These are phyloP conservation scores for Australoheros facetus DNA, from an alignment of 2,797 vertebrate species.

Conservation along the genomic window DNA sequence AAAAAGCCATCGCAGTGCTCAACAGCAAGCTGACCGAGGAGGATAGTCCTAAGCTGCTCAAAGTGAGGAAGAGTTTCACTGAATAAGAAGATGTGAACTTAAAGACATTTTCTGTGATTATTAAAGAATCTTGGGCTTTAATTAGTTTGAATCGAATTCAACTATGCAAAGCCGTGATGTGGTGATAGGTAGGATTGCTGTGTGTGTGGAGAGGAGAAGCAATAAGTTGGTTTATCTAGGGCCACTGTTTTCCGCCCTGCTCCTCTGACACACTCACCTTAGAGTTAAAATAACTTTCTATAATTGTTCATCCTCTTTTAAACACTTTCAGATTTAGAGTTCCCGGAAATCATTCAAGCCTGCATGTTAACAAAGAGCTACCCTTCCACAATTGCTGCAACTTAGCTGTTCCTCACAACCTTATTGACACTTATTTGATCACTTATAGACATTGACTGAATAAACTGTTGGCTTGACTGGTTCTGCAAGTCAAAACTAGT, in stretches of 20 bases:
- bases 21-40: constrained; percentile 81
- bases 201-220: not conserved
- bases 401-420: not conserved
- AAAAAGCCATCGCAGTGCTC: constrained; percentile 74
- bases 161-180: not conserved
- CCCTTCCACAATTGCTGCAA: constrained; percentile 2
- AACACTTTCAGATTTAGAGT: not conserved
- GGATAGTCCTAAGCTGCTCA: constrained; percentile 78
- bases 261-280: not conserved
- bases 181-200: not conserved
- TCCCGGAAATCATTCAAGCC: not conserved
- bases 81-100: not conserved
- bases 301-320: not conserved
- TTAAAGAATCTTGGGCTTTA: not conserved
- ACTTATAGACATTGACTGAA: constrained; percentile 56
- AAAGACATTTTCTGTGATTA: not conserved
- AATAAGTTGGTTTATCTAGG: not conserved
- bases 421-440: constrained; percentile 46
- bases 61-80: constrained; percentile 64
- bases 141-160: not conserved
- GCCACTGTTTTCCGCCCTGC: not conserved
- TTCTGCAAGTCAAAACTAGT: constrained; percentile 66
- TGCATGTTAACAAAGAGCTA: constrained; percentile 19
- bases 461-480: constrained; percentile 43
- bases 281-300: constrained; percentile 6